These are phyloP conservation scores for Sabatieria punctata DNA, from an alignment of 2,888 invertebrate genomes.

Conservation along the genomic window DNA sequence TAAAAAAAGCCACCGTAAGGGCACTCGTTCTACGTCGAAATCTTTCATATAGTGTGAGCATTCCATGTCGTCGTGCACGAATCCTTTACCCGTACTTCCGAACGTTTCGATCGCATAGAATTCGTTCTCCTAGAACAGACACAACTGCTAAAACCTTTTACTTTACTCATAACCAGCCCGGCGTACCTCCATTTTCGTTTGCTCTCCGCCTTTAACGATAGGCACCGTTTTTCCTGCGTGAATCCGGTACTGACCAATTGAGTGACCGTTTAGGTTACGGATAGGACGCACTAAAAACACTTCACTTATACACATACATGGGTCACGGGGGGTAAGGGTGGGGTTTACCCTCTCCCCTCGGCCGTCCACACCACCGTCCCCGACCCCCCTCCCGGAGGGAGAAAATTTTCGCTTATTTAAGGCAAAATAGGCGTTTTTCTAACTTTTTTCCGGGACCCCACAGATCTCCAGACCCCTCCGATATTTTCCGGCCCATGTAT, in stretches of 20 bases:
- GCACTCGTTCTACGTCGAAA: constrained; percentile 74
- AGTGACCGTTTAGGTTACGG: constrained; percentile 93
- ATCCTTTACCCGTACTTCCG: constrained; percentile 75
- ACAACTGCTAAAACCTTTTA: too few species aligned
- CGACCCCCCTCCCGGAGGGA: too few species aligned
- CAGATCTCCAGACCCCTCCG: too few species aligned
- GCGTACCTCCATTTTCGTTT: constrained; percentile 70
- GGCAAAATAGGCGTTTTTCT: too few species aligned
- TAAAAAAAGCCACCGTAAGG: constrained; percentile 49
- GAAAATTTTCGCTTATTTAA: too few species aligned
- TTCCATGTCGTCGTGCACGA: constrained; percentile 96
- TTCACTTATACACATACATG: not conserved
- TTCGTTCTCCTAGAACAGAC: constrained; percentile 55
- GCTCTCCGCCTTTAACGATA: constrained; percentile 95
- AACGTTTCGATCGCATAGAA: constrained; percentile 99
- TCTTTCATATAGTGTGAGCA: constrained; percentile 99
- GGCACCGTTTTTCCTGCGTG: constrained; percentile 95
- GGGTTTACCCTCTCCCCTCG: too few species aligned
- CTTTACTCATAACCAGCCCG: too few species aligned
- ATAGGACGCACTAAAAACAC: constrained; percentile 60
- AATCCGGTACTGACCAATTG: constrained; percentile 82
- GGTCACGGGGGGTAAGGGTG: too few species aligned
- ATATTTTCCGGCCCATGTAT: too few species aligned
- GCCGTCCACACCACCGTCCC: too few species aligned
- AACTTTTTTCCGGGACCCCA: too few species aligned